Percentiles rank a stretch among this genome's conserved stretches.
These are phyloP conservation scores for Squalus acanthias DNA, from an alignment of 2,797 vertebrate species.

Conservation along the genomic window DNA sequence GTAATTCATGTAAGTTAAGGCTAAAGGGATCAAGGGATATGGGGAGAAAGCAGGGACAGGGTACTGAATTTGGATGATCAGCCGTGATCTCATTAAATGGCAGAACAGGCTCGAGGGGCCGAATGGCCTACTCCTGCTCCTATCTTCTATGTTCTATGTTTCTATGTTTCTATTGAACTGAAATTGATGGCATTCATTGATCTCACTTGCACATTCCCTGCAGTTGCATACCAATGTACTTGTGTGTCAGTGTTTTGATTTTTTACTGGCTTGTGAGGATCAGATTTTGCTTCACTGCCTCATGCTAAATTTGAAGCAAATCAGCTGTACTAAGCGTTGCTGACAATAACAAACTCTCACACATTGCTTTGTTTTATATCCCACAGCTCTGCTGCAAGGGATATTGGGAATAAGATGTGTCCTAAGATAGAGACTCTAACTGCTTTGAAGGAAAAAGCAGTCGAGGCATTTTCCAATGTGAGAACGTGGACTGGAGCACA, in stretches of 20 bases:
- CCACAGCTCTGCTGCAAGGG: constrained; percentile 27
- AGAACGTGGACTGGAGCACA: not conserved
- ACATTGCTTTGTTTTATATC: not conserved
- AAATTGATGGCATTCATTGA: not conserved
- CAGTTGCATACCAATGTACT: not conserved
- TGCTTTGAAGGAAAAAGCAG: constrained; percentile 38
- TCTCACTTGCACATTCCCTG: not conserved
- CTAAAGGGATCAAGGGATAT: no score
- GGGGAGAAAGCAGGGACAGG: no score
- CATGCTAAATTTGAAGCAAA: not conserved
- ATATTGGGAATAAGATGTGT: constrained; percentile 35
- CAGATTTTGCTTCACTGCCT: not conserved
- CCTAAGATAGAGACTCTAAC: not conserved
- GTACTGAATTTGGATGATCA: no score
- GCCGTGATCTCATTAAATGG: no score
- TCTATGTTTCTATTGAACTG: no score
- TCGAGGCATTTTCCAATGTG: constrained; percentile 14
- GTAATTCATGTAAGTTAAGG: not conserved
- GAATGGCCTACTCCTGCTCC: no score
- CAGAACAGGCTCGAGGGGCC: no score
- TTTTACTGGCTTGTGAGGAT: not conserved
- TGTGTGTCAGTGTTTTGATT: not conserved
- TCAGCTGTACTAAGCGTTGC: not conserved
- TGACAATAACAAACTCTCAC: not conserved
- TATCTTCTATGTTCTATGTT: no score